These are phyloP conservation scores for Cephus cinctus DNA, from an alignment of 1,140 invertebrate species.

Conservation along the genomic window DNA sequence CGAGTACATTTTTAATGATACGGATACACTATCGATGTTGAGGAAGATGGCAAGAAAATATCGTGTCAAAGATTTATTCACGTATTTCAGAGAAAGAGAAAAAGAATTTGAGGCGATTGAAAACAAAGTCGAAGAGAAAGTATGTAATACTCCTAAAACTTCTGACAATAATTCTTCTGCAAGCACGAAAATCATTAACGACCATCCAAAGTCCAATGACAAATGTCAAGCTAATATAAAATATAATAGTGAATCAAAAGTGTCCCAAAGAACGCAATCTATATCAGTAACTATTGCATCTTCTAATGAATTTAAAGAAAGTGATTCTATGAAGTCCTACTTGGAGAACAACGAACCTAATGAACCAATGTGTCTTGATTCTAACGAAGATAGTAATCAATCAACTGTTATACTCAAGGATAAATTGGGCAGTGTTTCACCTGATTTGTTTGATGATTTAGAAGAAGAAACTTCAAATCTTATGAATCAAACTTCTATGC, in stretches of 20 bases:
- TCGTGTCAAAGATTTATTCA: constrained; percentile 23
- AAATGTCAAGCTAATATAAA: neutral
- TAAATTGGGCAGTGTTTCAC: constrained; percentile 13
- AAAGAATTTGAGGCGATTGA: constrained; percentile 14
- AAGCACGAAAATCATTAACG: neutral
- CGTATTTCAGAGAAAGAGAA: constrained; percentile 27
- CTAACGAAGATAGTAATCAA: neutral
- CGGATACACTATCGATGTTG: constrained; percentile 21
- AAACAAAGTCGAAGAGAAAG: neutral
- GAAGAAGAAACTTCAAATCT: constrained; percentile 14
- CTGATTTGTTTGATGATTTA: constrained; percentile 27
- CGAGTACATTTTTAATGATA: constrained; percentile 23
- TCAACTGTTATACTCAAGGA: neutral
- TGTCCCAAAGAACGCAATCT: constrained; percentile 1
- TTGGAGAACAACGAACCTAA: neutral
- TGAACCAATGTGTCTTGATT: neutral
- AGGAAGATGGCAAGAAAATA: constrained; percentile 34
- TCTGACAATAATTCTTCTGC: too few species aligned
- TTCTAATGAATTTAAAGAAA: constrained; percentile 3
- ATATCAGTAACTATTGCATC: too few species aligned
- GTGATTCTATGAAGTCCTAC: constrained; percentile 7
- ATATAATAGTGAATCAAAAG: neutral
- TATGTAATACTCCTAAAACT: neutral
- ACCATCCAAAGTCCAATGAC: neutral
- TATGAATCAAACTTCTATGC: neutral